These are phyloP conservation scores for Rhadina sibilatrix DNA, from an alignment of 2,113 vertebrate species.

Conservation along the genomic window DNA sequence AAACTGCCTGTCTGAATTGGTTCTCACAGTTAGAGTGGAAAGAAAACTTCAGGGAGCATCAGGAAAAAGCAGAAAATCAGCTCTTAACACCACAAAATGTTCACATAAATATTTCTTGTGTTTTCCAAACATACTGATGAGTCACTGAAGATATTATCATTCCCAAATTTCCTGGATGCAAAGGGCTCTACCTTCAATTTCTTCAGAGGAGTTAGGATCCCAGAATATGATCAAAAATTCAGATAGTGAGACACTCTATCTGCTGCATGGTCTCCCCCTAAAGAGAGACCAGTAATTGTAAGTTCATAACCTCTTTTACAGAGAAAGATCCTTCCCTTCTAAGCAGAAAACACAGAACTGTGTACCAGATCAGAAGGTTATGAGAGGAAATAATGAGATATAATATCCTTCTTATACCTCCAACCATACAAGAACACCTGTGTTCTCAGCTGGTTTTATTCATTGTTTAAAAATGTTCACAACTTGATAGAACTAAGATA, in stretches of 20 bases:
- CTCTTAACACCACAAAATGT: background rate
- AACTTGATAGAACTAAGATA: background rate
- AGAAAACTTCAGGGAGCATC: constrained; percentile 16
- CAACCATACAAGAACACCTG: rapidly evolving
- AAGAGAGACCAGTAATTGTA: background rate
- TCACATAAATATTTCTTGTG: background rate
- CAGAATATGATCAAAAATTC: background rate
- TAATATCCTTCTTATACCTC: background rate
- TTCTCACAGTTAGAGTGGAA: constrained; percentile 5
- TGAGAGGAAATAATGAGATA: background rate
- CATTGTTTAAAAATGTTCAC: background rate
- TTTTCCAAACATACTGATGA: background rate
- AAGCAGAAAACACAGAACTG: background rate
- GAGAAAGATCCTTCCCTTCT: background rate
- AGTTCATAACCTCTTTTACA: background rate
- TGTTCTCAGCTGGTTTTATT: background rate
- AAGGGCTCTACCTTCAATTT: background rate
- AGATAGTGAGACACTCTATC: background rate
- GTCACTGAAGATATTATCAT: background rate
- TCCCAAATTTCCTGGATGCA: background rate
- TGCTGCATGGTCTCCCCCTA: background rate
- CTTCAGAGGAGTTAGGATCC: background rate
- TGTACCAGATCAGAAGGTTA: background rate
- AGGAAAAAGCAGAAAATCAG: background rate
- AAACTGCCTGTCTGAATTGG: constrained; percentile 20